Evolutionary conservation across 2,888 invertebrate genomes (phyloP).

Genomic region (Trachelus troglodyta): DNA sequence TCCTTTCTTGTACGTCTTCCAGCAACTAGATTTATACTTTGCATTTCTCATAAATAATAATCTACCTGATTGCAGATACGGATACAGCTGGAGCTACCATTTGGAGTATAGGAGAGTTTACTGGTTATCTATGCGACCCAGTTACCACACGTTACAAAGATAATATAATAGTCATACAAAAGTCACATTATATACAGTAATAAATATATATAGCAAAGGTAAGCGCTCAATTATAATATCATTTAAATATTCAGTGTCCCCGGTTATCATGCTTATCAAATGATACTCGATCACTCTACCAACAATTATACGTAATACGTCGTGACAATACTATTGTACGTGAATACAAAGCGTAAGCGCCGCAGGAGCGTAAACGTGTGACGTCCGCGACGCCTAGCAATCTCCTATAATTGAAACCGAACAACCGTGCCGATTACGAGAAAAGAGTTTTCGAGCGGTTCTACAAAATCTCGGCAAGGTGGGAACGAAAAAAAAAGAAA

Average conservation of each 20-base stretch:
- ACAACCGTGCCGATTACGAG: constrained; percentile 15
- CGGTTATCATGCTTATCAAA: background rate
- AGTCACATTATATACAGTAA: background rate
- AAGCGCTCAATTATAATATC: background rate
- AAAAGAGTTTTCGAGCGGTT: constrained; percentile 17
- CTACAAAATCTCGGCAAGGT: constrained; percentile 9
- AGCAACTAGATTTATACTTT: background rate
- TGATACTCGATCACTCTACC: background rate
- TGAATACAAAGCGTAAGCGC: background rate
- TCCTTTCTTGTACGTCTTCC: background rate
- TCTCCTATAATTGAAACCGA: constrained; percentile 26
- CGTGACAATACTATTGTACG: background rate
- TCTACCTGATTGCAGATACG: background rate
- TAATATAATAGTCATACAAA: background rate
- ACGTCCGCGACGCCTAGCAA: constrained; percentile 9
- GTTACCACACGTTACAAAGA: background rate
- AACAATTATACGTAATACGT: background rate
- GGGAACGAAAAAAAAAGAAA: too few relatives aligned
- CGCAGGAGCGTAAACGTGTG: background rate
- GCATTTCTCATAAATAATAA: background rate
- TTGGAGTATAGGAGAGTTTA: background rate
- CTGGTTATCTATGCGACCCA: background rate
- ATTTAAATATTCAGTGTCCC: background rate
- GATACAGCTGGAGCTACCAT: background rate
- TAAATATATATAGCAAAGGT: background rate